A percentile compares a stretch with the other conserved stretches of the same genome.
phyloP scores from a whole-genome alignment of 1,140 invertebrate genomes.

The Eumeta japonica region DNA sequence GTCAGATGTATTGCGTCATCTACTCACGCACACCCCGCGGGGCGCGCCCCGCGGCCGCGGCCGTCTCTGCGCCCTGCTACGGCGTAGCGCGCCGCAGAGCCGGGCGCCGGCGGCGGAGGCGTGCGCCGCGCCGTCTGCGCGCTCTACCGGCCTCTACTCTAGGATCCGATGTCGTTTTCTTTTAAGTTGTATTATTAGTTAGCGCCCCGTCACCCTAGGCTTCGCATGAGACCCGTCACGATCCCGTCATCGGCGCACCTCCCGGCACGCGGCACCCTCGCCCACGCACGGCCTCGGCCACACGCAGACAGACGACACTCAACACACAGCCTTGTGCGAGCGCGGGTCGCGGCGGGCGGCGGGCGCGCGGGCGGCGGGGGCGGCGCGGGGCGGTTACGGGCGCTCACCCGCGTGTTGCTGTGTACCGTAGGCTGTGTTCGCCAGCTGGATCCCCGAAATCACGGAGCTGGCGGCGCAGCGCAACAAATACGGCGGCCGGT shows the following conservation, averaged over 20 bases:
- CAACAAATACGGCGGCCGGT: slow-evolving; percentile 96
- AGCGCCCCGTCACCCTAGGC: slow-evolving; percentile 49
- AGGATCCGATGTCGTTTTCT: slow-evolving; percentile 49
- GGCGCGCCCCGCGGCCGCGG: slow-evolving; percentile 15
- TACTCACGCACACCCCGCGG: slow-evolving; percentile 47
- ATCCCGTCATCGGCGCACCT: slow-evolving; percentile 48
- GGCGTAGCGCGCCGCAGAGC: too few relatives aligned
- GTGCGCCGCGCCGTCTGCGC: slow-evolving; percentile 33
- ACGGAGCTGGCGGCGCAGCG: slow-evolving; percentile 96
- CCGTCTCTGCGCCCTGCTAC: slow-evolving; percentile 10
- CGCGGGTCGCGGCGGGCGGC: slow-evolving; percentile 42
- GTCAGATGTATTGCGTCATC: slow-evolving; percentile 60
- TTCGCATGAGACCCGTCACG: slow-evolving; percentile 53
- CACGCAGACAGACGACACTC: slow-evolving; percentile 54
- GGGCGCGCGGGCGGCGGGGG: slow-evolving; percentile 25
- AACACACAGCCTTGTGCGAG: slow-evolving; percentile 52
- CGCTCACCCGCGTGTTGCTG: slow-evolving; percentile 50
- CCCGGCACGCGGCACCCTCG: slow-evolving; percentile 51
- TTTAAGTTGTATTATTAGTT: slow-evolving; percentile 54
- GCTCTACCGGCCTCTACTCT: slow-evolving; percentile 53
- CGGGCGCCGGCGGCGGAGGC: slow-evolving; percentile 9
- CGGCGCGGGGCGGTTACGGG: slow-evolving; percentile 32
- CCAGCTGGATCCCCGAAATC: slow-evolving; percentile 99
- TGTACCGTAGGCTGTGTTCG: slow-evolving; percentile 91
- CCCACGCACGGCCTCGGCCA: slow-evolving; percentile 36